Evolutionary conservation across 2,797 vertebrate species (phyloP), one percentile per base, ranked within the genome.

Genomic region (Phataginus tetradactyla): DNA sequence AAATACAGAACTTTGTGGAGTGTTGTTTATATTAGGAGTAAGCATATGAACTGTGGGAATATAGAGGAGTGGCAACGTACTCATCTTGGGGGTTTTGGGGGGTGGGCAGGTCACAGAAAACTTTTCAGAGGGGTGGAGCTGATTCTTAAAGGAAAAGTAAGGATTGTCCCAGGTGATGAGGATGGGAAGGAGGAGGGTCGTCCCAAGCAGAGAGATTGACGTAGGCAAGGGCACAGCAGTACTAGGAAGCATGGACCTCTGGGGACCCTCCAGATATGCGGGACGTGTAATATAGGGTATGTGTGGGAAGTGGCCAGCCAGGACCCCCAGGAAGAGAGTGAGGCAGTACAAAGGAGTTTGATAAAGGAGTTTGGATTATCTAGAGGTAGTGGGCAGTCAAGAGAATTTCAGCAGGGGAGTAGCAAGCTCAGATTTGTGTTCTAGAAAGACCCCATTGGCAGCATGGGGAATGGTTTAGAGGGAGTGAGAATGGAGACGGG

Each of bases 401-500:
- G 61, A 18, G 69, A 9, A 32, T 91, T 92, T 59, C 37, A 86
- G 53, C 9, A 68, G 53, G 32, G 18, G 15, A 57, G 14, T 64
- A 51, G 66, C 20, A 72, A 61, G 61, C 90, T 83, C 57, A 51
- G n/a, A 84, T 59, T 34, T 75, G 66, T 84, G 25, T 71, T 86
- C 39, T 83, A 77, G 57, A 83, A 83, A 97, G 69, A 91, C 49
- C 18, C 34, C 23, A 64, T 64, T 89, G 69, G 34, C 61, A 74
- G 6, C 63, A 7, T 92, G 53, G 83, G 64, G 18, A 85, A 59
- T 74, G 45, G 72, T n/a, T 91, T 92, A 69, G 59, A 34, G 32
- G 13, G 59, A 87, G 29, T 42, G 59, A 72, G 51, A 69, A 29
- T 59, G 32, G 25, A 85, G 71, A 71, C 1, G 61, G 71, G 23